Evolutionary conservation across 2,797 vertebrate species (phyloP).

Genomic region (Onychomys arenicola): DNA sequence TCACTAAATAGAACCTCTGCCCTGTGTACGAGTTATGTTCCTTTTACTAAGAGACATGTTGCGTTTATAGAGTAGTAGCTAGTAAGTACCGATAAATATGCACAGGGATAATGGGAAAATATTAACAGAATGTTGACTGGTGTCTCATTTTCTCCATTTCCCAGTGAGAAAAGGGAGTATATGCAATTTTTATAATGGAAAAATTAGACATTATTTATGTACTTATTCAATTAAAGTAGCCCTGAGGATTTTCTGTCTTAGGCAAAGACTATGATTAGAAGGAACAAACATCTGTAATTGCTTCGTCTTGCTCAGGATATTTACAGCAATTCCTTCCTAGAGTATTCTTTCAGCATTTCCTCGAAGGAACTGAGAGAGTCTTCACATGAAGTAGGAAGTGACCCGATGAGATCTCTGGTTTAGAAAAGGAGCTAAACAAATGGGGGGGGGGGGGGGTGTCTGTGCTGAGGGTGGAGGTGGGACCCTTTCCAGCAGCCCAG

Average conservation of each 20-base stretch:
- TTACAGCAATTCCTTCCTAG: slow-evolving; percentile 72
- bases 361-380: slow-evolving; percentile 69
- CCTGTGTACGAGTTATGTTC: slow-evolving; percentile 5
- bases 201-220: slow-evolving; percentile 55
- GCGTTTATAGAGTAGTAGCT: not conserved
- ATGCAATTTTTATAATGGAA: slow-evolving; percentile 52
- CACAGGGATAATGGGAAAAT: slow-evolving; percentile 46
- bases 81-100: slow-evolving; percentile 3
- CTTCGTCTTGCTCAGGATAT: slow-evolving; percentile 67
- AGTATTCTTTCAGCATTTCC: slow-evolving; percentile 70
- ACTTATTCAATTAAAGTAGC: slow-evolving; percentile 71
- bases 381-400: slow-evolving; percentile 67
- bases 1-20: slow-evolving; percentile 2
- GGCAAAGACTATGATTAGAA: slow-evolving; percentile 49
- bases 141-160: slow-evolving; percentile 56
- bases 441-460: no score
- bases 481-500: not conserved
- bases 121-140: not conserved
- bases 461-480: not conserved
- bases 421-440: slow-evolving; percentile 46
- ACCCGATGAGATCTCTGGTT: slow-evolving; percentile 56
- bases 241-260: slow-evolving; percentile 64
- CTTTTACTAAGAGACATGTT: slow-evolving; percentile 47
- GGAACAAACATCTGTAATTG: not conserved
- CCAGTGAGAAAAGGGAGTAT: slow-evolving; percentile 28